A percentile compares a stretch with the other conserved stretches of the same genome.
Conservation (phyloP, 2,113 vertebrate genomes). For the Aspidoscelis tigris region DNA sequence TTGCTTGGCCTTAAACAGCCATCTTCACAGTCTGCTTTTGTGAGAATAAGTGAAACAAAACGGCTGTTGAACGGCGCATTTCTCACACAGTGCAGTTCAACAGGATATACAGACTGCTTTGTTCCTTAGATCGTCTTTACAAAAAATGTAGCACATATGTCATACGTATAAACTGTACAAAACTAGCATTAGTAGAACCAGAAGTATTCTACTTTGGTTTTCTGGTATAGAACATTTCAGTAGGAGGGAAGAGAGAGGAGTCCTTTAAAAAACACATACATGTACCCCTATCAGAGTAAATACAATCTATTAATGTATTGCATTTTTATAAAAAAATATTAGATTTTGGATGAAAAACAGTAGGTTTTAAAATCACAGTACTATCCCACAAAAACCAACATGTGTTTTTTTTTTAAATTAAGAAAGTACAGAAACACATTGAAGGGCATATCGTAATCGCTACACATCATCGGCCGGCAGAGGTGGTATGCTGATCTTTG, state of each 20-base stretch:
- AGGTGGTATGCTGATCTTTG: constrained; percentile 84
- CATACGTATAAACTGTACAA: constrained; percentile 69
- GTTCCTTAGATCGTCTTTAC: constrained; percentile 63
- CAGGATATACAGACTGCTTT: constrained; percentile 43
- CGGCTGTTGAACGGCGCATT: constrained; percentile 55
- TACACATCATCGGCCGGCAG: constrained; percentile 86
- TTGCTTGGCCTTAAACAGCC: constrained; percentile 56
- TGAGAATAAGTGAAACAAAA: constrained; percentile 59
- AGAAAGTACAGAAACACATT: constrained; percentile 56
- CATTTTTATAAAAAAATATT: constrained; percentile 59
- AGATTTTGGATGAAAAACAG: constrained; percentile 63
- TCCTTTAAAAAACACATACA: constrained; percentile 34
- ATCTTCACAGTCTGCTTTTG: constrained; percentile 69
- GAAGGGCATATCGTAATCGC: constrained; percentile 33
- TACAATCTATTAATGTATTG: constrained; percentile 59
- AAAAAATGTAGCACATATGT: constrained; percentile 60
- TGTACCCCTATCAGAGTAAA: not conserved
- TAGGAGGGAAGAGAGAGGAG: constrained; percentile 1
- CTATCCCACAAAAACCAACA: constrained; percentile 65
- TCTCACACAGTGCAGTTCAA: constrained; percentile 66
- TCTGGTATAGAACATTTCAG: not conserved
- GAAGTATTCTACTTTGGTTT: constrained; percentile 73
- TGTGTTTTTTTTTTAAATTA: constrained; percentile 47
- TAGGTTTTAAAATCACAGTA: constrained; percentile 63
- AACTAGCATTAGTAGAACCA: constrained; percentile 68